A percentile compares a stretch with the other conserved stretches of the same genome.
These are phyloP conservation scores for Brachionus manjavacas DNA, from an alignment of 1,140 invertebrate genomes.

Conservation along the genomic window DNA sequence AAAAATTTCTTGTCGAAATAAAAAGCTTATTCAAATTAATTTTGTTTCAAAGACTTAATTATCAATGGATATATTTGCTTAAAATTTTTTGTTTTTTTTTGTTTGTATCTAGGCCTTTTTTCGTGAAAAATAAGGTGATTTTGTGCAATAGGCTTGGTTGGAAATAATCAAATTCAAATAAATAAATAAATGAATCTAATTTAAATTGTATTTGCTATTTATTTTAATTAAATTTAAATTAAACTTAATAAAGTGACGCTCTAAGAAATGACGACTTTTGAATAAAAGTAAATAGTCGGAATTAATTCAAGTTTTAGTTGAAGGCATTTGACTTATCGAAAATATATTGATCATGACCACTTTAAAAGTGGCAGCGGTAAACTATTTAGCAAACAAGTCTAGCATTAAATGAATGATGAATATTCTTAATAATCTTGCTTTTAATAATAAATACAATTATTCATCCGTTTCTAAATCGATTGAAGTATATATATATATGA, in stretches of 20 bases:
- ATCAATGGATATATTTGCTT: neutral
- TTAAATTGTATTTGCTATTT: conserved; percentile 14
- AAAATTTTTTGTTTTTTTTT: neutral
- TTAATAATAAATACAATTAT: conserved; percentile 38
- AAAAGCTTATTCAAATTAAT: neutral
- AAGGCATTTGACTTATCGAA: conserved; percentile 5
- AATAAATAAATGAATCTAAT: neutral
- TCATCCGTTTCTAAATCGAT: conserved; percentile 36
- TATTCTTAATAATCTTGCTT: conserved; percentile 2
- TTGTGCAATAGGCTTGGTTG: neutral
- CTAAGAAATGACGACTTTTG: neutral
- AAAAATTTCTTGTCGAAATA: too few species aligned
- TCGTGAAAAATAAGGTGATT: neutral
- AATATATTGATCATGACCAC: neutral
- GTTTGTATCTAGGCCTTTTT: neutral
- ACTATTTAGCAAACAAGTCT: conserved; percentile 29
- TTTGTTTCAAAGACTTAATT: neutral
- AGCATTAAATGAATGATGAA: conserved; percentile 40
- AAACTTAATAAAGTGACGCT: conserved; percentile 36
- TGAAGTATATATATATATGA: conserved; percentile 22
- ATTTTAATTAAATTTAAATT: conserved; percentile 41
- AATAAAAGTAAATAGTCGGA: conserved; percentile 9
- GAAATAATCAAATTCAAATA: conserved; percentile 2
- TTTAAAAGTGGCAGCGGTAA: conserved; percentile 31
- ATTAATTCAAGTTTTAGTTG: conserved; percentile 37